A percentile compares a stretch with the other conserved stretches of the same genome.
phyloP scores from a whole-genome alignment of 2,888 invertebrate genomes.

The Arrhopalites spinosus region DNA sequence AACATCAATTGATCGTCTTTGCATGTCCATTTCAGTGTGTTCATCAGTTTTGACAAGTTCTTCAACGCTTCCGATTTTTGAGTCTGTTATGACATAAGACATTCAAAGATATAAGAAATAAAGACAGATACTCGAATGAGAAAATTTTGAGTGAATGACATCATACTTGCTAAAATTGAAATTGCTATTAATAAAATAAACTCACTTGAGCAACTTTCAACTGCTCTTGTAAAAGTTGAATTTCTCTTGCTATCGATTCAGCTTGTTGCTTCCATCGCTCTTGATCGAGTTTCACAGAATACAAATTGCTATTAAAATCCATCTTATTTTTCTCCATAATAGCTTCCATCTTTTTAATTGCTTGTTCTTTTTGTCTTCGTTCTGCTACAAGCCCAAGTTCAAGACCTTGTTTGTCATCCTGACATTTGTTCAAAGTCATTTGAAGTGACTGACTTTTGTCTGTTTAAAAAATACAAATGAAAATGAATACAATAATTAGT shows the following conservation, averaged over 20 bases:
- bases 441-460: conserved; percentile 33
- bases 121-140: background rate
- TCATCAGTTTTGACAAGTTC: conserved; percentile 27
- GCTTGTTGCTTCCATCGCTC: conserved; percentile 44
- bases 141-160: background rate
- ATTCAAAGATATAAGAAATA: no score
- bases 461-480: conserved; percentile 34
- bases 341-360: conserved; percentile 29
- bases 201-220: conserved; percentile 41
- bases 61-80: conserved; percentile 38
- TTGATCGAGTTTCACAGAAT: conserved; percentile 36
- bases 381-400: conserved; percentile 38
- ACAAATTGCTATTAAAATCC: conserved; percentile 35
- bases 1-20: conserved; percentile 35
- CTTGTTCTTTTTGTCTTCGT: conserved; percentile 33
- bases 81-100: conserved; percentile 26
- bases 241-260: conserved; percentile 32
- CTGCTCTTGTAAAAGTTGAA: conserved; percentile 39
- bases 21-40: conserved; percentile 29
- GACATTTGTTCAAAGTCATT: conserved; percentile 22
- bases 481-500: background rate
- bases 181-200: background rate
- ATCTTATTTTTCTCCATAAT: conserved; percentile 38
- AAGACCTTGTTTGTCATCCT: conserved; percentile 42
- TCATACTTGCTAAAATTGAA: background rate